Conservation (phyloP, 1,140 invertebrate genomes). For the Philopotamus ludificatus region DNA sequence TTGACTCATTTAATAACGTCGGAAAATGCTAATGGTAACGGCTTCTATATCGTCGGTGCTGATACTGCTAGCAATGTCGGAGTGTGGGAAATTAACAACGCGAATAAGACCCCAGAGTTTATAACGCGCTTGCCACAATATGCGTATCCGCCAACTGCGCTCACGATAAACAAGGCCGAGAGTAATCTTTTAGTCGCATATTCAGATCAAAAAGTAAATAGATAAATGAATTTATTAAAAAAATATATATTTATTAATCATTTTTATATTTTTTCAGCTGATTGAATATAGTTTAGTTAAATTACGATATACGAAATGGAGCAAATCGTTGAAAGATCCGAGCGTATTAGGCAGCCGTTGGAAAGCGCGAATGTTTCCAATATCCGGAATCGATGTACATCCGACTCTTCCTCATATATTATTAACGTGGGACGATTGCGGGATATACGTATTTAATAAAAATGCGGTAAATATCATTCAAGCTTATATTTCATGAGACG, state of each 20-base stretch:
- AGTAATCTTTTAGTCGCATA: constrained; percentile 66
- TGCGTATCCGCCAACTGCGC: constrained; percentile 61
- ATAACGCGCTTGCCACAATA: constrained; percentile 63
- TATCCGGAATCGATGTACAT: constrained; percentile 30
- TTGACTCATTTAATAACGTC: constrained; percentile 58
- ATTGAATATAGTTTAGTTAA: constrained; percentile 66
- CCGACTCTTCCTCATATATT: constrained; percentile 21
- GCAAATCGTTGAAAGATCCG: constrained; percentile 12
- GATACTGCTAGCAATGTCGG: constrained; percentile 62
- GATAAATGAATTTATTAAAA: too few species aligned
- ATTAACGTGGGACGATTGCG: constrained; percentile 34
- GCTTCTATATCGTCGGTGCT: constrained; percentile 62
- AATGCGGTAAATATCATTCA: not conserved
- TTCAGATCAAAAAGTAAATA: constrained; percentile 71
- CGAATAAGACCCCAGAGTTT: constrained; percentile 52
- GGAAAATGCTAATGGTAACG: constrained; percentile 46
- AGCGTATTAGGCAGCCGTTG: constrained; percentile 17
- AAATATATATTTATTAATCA: too few species aligned
- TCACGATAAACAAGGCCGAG: constrained; percentile 60
- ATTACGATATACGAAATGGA: constrained; percentile 57
- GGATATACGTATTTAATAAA: constrained; percentile 34
- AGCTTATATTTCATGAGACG: not conserved
- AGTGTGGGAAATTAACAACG: constrained; percentile 55
- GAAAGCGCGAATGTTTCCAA: constrained; percentile 22
- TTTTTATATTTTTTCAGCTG: constrained; percentile 55